Evolutionary conservation across 92 coral and sea anemone genomes (phyloP).

Genomic region (Micromussa lordhowensis): DNA sequence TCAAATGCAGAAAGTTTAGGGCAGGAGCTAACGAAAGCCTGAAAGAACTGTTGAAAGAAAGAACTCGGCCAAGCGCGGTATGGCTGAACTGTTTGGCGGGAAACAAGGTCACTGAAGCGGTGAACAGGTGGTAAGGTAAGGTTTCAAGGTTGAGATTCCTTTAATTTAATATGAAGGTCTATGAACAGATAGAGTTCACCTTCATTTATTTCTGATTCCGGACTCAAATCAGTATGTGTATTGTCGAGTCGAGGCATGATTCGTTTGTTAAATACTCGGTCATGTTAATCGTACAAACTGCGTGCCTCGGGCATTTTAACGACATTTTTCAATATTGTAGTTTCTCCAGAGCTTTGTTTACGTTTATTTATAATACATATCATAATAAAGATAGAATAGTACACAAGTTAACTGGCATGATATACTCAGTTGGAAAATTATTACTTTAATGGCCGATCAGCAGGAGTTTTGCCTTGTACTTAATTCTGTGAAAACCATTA

Average conservation of each 20-base stretch:
- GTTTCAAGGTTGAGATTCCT: neutral
- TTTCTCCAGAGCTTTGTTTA: neutral
- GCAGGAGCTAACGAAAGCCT: neutral
- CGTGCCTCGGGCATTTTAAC: neutral
- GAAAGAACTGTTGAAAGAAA: neutral
- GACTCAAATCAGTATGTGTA: neutral
- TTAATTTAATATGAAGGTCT: constrained; percentile 1
- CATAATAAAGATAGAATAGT: neutral
- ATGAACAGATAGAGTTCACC: neutral
- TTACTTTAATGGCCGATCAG: neutral
- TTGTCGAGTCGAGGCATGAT: neutral
- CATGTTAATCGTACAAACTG: neutral
- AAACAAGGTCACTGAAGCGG: constrained; percentile 38
- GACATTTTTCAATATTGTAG: neutral
- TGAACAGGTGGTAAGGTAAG: constrained; percentile 48
- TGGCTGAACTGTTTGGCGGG: constrained; percentile 18
- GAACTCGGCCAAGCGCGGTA: neutral
- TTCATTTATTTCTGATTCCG: neutral
- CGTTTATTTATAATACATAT: neutral
- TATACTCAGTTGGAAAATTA: neutral
- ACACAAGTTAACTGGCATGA: neutral
- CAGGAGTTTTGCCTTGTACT: neutral
- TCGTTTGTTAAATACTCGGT: neutral
- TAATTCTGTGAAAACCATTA: neutral
- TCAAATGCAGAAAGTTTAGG: neutral